These are phyloP conservation scores for Hemiprocne comata DNA, from an alignment of 2,113 vertebrate species.

Conservation along the genomic window DNA sequence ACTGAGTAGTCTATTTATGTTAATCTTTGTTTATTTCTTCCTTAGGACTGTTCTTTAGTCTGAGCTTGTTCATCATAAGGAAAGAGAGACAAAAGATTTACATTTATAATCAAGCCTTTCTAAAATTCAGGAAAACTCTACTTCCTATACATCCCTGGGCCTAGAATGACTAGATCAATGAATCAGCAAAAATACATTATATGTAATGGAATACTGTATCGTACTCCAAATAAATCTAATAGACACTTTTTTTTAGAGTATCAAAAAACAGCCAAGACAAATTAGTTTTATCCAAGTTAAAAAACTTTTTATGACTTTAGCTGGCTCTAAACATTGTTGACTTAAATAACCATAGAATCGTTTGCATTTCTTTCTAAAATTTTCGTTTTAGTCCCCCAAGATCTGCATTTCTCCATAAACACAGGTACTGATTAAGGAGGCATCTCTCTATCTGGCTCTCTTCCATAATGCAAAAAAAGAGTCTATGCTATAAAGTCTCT, in stretches of 20 bases:
- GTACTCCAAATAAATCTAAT: neutral
- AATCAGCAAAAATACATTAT: neutral
- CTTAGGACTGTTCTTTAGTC: neutral
- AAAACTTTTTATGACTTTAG: neutral
- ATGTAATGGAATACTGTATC: neutral
- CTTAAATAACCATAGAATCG: neutral
- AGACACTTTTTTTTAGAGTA: neutral
- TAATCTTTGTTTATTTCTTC: neutral
- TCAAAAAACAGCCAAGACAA: neutral
- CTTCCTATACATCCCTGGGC: neutral
- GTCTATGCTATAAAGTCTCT: neutral
- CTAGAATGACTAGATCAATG: neutral
- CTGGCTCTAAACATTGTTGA: neutral
- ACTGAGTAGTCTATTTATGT: neutral
- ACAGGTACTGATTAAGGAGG: neutral
- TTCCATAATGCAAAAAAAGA: neutral
- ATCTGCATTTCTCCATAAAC: neutral
- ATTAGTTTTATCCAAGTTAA: neutral
- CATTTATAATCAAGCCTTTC: neutral
- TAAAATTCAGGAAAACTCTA: neutral
- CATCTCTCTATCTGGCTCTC: neutral
- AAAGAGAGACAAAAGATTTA: constrained; percentile 9
- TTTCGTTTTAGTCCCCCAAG: neutral
- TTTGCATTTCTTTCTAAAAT: neutral
- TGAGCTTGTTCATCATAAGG: neutral